These are phyloP conservation scores for Danio aesculapii DNA, from an alignment of 2,797 vertebrate genomes.

Conservation along the genomic window DNA sequence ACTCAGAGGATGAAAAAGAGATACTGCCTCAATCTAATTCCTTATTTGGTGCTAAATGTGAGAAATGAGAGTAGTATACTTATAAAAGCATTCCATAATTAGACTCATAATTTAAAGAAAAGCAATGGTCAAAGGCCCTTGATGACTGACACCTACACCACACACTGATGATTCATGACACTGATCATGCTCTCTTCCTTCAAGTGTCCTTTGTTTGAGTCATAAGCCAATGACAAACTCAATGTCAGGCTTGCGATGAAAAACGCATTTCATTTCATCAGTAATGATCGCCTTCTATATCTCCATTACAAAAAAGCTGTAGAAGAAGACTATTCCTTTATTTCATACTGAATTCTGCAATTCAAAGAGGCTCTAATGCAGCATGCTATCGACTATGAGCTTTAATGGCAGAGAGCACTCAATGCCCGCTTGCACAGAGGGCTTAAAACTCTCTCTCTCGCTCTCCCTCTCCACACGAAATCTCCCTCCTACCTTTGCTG, in stretches of 20 bases:
- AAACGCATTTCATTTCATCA: constrained; percentile 12
- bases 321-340: constrained; percentile 1
- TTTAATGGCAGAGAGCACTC: constrained; percentile 56
- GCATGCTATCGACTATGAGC: constrained; percentile 57
- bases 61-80: background rate
- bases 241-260: background rate
- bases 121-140: background rate
- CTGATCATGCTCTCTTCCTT: background rate
- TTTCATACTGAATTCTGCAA: constrained; percentile 38
- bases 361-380: constrained; percentile 51
- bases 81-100: background rate
- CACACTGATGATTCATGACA: background rate
- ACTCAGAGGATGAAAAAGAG: background rate
- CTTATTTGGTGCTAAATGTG: background rate
- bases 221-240: constrained; percentile 20
- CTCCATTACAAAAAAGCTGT: constrained; percentile 20
- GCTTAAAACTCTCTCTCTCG: constrained; percentile 35
- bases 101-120: background rate
- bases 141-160: background rate
- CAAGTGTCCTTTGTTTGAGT: constrained; percentile 23
- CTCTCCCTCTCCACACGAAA: constrained; percentile 28
- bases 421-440: constrained; percentile 29
- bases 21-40: background rate
- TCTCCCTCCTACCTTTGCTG: constrained; percentile 42
- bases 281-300: constrained; percentile 22